Conservation (phyloP, 1,140 invertebrate species). For the Linepithema humile region DNA sequence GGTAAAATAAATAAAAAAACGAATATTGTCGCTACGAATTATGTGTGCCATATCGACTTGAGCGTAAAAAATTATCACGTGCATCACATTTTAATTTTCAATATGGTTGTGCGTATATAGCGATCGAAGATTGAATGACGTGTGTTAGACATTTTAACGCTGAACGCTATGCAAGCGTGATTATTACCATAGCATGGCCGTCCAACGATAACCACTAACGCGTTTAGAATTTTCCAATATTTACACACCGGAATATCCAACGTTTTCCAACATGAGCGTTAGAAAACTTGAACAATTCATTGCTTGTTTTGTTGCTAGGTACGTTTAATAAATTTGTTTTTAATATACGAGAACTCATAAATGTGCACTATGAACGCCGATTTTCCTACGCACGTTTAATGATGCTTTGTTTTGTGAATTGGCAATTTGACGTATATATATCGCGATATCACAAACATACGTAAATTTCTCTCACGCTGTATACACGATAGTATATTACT, state of each 20-base stretch:
- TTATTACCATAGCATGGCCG: slow-evolving; percentile 38
- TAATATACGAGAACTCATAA: slow-evolving; percentile 1
- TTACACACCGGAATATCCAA: slow-evolving; percentile 70
- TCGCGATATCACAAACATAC: slow-evolving; percentile 4
- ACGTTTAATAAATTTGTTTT: slow-evolving; percentile 49
- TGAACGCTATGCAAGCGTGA: slow-evolving; percentile 26
- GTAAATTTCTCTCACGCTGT: background rate
- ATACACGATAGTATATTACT: background rate
- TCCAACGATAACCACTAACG: background rate
- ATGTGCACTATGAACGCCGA: background rate
- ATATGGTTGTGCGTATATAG: background rate
- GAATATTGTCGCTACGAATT: background rate
- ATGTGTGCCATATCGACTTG: background rate
- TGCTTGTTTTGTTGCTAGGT: slow-evolving; percentile 32
- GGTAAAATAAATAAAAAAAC: background rate
- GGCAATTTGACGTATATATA: background rate
- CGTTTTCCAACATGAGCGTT: slow-evolving; percentile 49
- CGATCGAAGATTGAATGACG: slow-evolving; percentile 48
- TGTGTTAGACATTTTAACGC: slow-evolving; percentile 45
- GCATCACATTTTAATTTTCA: slow-evolving; percentile 46
- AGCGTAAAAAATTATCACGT: too few species aligned
- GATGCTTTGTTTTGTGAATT: slow-evolving; percentile 48
- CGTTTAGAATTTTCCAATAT: slow-evolving; percentile 66
- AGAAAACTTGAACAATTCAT: slow-evolving; percentile 67
- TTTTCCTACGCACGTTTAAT: slow-evolving; percentile 24